Evolutionary conservation across 2,113 vertebrate species (phyloP), one percentile per base, ranked within the genome.

Genomic region (Sorex araneus): DNA sequence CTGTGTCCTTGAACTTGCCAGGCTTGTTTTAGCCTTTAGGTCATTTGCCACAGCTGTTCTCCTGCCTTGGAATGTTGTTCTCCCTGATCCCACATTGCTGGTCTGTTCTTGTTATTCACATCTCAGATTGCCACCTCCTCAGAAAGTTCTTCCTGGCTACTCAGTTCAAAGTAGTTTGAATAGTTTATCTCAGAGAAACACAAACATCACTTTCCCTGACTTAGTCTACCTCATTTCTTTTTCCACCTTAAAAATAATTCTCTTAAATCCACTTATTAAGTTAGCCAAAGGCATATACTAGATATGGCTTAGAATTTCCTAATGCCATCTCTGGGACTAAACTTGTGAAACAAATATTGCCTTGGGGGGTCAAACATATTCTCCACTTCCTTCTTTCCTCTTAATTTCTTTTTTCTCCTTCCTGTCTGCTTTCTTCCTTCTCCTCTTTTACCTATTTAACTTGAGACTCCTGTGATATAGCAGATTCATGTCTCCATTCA

Each of bases 191-290:
- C 79, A 89, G 25, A 85, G 79, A 93, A 93, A 75, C 47, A 92
- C 21, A 73, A 27, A 54, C 43, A 57, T 90, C 34, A 36, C 67
- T 67, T 88, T 21, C 13, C 30, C 25, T 87, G 36, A 54, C 23
- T 63, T 82, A 78, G 21, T 15, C 47, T 66, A 71, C 10, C 23
- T 79, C 36, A 70, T 77, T 92, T 75, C 36, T 32, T 60, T 84
- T 91, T 79, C 11, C 16, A 64, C 23, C 13, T 83, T 84, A 90
- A 50, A 84, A 87, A 84, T 92, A 34, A 4, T 57, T 64, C 36
- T 90, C 34, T 71, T 86, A 79, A 92, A 63, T 43, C 36, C 47
- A 84, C 73, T 81, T 95, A 85, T 90, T 88, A 91, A 88, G 74
- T 89, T 94, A 92, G 76, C n/a, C 47, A 25, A 8, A 64, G 32